Percentiles rank a stretch among this genome's conserved stretches.
Evolutionary conservation across 2,797 vertebrate genomes (phyloP).

Genomic region (Peromyscus attwateri): DNA sequence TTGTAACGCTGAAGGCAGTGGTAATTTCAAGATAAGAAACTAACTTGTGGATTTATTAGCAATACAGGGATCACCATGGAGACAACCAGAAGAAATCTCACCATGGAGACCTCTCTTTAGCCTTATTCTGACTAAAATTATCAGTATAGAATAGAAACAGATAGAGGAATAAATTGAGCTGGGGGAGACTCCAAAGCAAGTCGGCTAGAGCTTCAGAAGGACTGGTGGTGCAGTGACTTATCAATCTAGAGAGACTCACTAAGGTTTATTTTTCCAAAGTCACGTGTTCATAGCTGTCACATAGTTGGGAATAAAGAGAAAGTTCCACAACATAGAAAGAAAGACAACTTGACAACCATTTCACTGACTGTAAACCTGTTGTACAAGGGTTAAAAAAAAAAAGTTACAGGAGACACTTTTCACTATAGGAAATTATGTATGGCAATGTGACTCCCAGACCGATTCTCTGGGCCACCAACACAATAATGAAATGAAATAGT

Average conservation of each 20-base stretch:
- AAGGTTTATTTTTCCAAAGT: constrained; percentile 54
- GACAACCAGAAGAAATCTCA: constrained; percentile 69
- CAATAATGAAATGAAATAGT: constrained; percentile 61
- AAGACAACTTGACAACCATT: constrained; percentile 58
- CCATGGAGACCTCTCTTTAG: constrained; percentile 53
- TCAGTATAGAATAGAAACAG: constrained; percentile 61
- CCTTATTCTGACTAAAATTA: constrained; percentile 61
- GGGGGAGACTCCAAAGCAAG: constrained; percentile 37
- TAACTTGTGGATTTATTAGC: constrained; percentile 73
- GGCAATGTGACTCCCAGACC: constrained; percentile 11
- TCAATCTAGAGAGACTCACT: constrained; percentile 47
- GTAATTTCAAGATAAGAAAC: constrained; percentile 72
- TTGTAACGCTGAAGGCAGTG: constrained; percentile 56
- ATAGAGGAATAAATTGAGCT: constrained; percentile 42
- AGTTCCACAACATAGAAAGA: constrained; percentile 45
- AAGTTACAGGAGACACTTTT: constrained; percentile 50
- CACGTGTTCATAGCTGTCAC: constrained; percentile 26
- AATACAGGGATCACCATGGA: constrained; percentile 63
- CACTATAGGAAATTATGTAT: constrained; percentile 48
- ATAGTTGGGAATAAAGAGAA: constrained; percentile 45
- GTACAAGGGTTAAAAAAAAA: constrained; percentile 25
- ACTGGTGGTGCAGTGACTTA: background rate
- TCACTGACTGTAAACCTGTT: constrained; percentile 26
- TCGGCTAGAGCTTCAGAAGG: background rate
- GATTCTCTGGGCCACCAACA: constrained; percentile 5